Evolutionary conservation across 2,797 vertebrate genomes (phyloP), one percentile per base, ranked within the genome.

Genomic region (Margarornis squamiger): DNA sequence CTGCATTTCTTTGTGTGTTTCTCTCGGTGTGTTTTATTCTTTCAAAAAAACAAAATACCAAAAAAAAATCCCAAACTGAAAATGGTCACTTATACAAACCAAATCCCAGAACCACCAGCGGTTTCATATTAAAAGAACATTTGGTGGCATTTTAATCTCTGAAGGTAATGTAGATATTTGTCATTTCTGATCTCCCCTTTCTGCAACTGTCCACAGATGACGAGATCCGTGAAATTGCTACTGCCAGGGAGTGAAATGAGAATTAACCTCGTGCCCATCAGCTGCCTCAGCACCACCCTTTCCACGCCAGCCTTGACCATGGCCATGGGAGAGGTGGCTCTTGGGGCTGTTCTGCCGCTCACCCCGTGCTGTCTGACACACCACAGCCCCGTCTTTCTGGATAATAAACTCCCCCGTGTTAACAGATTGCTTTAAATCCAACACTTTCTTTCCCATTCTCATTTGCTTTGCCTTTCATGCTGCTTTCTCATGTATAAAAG

Each of bases 151-250:
- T 97, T 97, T 95, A 97, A 96, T 95, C 96, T 95, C 76, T 3
- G 88, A 85, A 96, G 93, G 91, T 96, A 96, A 97, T 97, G 95
- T 81, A 94, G 96, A 93, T 96, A 96, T 97, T 97, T 97, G 96
- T 97, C 95, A 96, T 97, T 95, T 91, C 91, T 93, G 87, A 97
- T 96, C 92, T 97, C 95, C 76, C 90, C 81, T 96, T 95, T 92
- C 93, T 95, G 79, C 81, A 85, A 79, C 89, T 86, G 90, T 94
- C 96, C 96, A 77, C 92, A 96, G 94, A 96, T 95, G 96, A 97
- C 58, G 39, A 95, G 96, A 95, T 93, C 96, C 88, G 71, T 97
- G 97, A 97, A 97, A 97, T 97, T 97, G 95, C 97, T 96, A 19
- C 96, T 96, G 97, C 97, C 97, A 96, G 94, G 91, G 93, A 97